These are phyloP conservation scores for Gymnogyps californianus DNA, from an alignment of 2,113 vertebrate genomes.

Conservation along the genomic window DNA sequence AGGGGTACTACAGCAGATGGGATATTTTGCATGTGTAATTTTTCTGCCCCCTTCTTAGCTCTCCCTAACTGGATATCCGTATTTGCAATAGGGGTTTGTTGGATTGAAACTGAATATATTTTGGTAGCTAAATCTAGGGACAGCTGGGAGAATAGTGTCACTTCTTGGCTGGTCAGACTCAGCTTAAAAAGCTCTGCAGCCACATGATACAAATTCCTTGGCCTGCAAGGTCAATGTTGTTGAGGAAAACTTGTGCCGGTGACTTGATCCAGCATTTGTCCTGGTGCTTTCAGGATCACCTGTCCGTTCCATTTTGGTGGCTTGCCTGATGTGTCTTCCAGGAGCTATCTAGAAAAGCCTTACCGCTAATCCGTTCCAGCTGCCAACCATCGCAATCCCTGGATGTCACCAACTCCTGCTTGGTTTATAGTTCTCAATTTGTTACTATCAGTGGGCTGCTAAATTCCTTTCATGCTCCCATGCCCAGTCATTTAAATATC, in stretches of 20 bases:
- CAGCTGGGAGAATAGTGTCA: neutral
- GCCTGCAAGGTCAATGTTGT: neutral
- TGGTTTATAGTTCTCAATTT: neutral
- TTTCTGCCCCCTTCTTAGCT: neutral
- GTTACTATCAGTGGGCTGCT: neutral
- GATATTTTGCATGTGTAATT: fast-evolving
- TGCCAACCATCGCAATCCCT: neutral
- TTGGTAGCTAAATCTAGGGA: neutral
- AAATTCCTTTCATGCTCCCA: neutral
- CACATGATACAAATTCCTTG: neutral
- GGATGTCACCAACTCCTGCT: neutral
- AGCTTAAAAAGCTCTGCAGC: neutral
- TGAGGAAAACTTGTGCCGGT: neutral
- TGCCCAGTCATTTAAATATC: neutral
- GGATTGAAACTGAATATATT: neutral
- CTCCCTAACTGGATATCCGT: neutral
- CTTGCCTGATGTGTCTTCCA: neutral
- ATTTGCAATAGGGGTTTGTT: neutral
- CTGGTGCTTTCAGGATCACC: neutral
- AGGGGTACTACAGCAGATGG: neutral
- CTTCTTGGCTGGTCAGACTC: neutral
- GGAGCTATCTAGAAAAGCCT: neutral
- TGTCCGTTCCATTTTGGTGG: neutral
- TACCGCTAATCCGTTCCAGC: neutral
- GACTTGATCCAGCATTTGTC: neutral